phyloP scores from a whole-genome alignment of 64 coral and sea anemone genomes.

The Stylophora pistillata region DNA sequence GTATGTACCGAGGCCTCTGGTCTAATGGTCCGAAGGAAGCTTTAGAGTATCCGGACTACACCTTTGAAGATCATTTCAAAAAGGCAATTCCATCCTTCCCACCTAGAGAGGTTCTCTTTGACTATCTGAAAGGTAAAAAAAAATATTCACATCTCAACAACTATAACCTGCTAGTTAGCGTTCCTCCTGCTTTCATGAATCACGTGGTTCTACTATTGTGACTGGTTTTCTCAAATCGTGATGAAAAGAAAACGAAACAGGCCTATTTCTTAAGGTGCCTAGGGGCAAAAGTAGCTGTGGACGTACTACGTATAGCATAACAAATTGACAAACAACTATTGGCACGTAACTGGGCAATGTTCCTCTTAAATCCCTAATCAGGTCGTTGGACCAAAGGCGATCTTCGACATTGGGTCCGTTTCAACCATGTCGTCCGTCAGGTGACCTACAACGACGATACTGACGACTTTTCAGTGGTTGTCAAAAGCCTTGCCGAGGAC shows the following conservation, averaged over 20 bases:
- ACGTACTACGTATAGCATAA: too few relatives aligned
- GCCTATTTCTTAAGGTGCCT: too few relatives aligned
- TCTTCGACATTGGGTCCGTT: conserved; percentile 48
- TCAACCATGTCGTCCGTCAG: conserved; percentile 40
- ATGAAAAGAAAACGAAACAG: too few relatives aligned
- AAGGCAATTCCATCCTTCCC: conserved; percentile 19
- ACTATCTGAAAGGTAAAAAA: conserved; percentile 29
- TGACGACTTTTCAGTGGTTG: conserved; percentile 45
- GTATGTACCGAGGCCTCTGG: conserved; percentile 67
- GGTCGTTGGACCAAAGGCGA: conserved; percentile 50
- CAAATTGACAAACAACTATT: background rate
- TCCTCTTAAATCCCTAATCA: background rate
- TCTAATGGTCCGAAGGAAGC: conserved; percentile 64
- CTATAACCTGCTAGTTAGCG: too few relatives aligned
- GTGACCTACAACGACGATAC: conserved; percentile 39
- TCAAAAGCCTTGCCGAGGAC: conserved; percentile 42
- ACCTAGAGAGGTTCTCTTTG: conserved; percentile 31
- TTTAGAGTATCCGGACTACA: conserved; percentile 65
- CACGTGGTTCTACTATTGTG: too few relatives aligned
- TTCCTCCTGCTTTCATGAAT: too few relatives aligned
- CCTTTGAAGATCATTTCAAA: conserved; percentile 61
- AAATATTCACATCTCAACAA: too few relatives aligned
- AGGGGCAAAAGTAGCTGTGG: too few relatives aligned
- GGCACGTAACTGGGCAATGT: background rate
- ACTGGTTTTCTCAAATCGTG: too few relatives aligned